Evolutionary conservation across 2,797 vertebrate species (phyloP).

Genomic region (Sarcophilus harrisii): DNA sequence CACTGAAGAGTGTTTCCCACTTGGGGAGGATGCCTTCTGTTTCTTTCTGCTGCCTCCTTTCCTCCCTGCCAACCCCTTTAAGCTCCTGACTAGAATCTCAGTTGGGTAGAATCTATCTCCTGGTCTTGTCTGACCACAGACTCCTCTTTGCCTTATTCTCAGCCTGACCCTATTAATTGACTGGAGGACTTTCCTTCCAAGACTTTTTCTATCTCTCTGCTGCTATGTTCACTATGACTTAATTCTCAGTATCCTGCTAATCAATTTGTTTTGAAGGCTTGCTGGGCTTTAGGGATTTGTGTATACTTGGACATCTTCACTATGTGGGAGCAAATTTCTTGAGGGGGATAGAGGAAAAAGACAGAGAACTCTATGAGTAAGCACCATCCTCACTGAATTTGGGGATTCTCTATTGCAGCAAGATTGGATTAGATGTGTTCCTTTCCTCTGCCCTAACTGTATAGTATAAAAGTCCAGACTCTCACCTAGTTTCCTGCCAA

Average conservation of each 20-base stretch:
- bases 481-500: background rate
- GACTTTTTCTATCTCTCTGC: background rate
- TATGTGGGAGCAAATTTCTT: background rate
- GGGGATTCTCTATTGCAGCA: constrained; percentile 46
- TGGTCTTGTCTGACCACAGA: background rate
- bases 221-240: background rate
- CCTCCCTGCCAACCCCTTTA: background rate
- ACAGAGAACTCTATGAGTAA: background rate
- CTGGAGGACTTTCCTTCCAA: background rate
- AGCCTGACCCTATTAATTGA: background rate
- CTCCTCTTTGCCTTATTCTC: background rate
- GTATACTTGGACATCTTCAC: background rate
- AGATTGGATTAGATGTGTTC: background rate
- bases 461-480: background rate
- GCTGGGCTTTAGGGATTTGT: background rate
- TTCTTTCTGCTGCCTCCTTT: background rate
- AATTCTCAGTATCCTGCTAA: background rate
- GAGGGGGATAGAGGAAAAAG: background rate
- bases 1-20: background rate
- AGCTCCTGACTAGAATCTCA: background rate
- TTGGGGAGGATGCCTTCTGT: background rate
- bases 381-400: background rate
- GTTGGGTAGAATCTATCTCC: background rate
- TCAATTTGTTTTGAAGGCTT: background rate
- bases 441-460: background rate